A percentile compares a stretch with the other conserved stretches of the same genome.
Conservation (phyloP, 2,113 vertebrate species). For the Gallinago jamesoni region DNA sequence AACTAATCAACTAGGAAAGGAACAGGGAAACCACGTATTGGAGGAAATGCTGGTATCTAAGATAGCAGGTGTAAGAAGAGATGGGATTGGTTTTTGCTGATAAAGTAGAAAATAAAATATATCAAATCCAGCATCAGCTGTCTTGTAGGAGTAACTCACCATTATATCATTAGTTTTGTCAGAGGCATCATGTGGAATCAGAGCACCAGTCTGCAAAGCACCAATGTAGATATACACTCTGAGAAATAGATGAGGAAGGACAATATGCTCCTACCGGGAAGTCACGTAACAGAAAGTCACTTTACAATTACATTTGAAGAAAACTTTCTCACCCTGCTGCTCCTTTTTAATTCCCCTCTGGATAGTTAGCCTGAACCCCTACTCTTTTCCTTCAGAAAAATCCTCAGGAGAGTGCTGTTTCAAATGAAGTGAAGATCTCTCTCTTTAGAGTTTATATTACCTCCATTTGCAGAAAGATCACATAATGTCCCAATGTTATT, state of each 20-base stretch:
- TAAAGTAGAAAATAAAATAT: not conserved
- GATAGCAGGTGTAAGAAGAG: not conserved
- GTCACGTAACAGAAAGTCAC: accelerated
- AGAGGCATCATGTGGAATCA: not conserved
- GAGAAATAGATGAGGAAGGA: not conserved
- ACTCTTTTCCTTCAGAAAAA: not conserved
- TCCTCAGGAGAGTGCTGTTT: not conserved
- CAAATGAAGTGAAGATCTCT: not conserved
- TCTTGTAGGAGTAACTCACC: not conserved
- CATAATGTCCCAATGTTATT: accelerated
- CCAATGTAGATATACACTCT: not conserved
- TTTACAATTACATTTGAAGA: not conserved
- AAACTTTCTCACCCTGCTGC: not conserved
- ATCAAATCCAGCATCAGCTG: not conserved
- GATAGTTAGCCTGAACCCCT: not conserved
- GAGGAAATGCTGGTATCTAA: not conserved
- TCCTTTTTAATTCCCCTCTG: not conserved
- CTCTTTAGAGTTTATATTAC: not conserved
- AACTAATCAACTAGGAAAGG: not conserved
- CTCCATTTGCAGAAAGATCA: not conserved
- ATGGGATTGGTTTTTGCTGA: not conserved
- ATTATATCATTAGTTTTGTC: not conserved
- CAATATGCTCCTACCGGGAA: not conserved
- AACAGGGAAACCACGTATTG: accelerated
- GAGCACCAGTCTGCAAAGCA: not conserved